Evolutionary conservation across 2,113 vertebrate species (phyloP).

Genomic region (Talpa occidentalis): DNA sequence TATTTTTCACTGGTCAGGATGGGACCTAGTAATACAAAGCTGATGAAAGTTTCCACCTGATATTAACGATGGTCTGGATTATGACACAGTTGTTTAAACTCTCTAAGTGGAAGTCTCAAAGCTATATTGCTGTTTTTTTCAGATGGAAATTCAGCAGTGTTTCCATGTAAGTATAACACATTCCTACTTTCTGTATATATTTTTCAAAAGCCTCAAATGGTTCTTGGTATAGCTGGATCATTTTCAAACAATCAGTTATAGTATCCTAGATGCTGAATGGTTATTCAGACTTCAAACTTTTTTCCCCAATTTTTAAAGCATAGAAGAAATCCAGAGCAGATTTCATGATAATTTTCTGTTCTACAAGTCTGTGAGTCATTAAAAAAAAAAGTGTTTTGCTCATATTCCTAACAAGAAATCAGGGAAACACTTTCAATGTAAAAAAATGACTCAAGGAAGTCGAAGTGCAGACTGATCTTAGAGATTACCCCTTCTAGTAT

Average conservation of each 20-base stretch:
- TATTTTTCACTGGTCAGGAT: neutral
- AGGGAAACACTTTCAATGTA: neutral
- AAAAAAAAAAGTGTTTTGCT: neutral
- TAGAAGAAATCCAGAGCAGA: slow-evolving; percentile 43
- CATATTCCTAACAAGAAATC: neutral
- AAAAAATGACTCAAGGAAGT: neutral
- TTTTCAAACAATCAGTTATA: slow-evolving; percentile 44
- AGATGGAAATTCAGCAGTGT: neutral
- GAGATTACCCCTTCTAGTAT: neutral
- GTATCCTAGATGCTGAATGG: neutral
- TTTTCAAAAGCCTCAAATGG: slow-evolving; percentile 43
- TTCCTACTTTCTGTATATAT: neutral
- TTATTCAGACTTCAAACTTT: neutral
- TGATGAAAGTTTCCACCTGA: neutral
- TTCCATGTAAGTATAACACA: neutral
- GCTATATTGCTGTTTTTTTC: slow-evolving; percentile 1
- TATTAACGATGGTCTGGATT: neutral
- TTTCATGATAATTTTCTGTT: neutral
- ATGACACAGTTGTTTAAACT: neutral
- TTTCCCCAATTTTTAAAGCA: neutral
- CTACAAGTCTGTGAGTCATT: neutral
- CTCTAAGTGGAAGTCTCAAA: neutral
- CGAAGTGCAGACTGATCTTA: neutral
- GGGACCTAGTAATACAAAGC: neutral
- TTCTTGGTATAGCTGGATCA: neutral